Conservation (phyloP, 2,888 invertebrate species). For the Drosophila koepferae region DNA sequence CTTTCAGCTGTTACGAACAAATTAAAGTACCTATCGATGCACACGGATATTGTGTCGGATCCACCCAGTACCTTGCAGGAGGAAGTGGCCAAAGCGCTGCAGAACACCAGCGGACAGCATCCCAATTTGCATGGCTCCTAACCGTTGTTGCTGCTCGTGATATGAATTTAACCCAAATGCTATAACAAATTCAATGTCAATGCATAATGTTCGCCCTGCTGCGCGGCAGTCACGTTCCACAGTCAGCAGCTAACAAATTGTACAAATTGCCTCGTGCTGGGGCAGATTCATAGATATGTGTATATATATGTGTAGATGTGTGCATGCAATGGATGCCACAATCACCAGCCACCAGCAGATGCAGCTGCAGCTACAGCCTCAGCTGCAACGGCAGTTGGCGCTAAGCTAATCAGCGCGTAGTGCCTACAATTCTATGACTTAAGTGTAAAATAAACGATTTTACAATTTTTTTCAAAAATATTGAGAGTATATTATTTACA, state of each 20-base stretch:
- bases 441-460: constrained; percentile 78
- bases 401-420: constrained; percentile 62
- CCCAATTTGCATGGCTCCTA: constrained; percentile 83
- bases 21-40: constrained; percentile 94
- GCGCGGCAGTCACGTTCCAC: constrained; percentile 9
- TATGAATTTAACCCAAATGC: constrained; percentile 67
- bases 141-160: constrained; percentile 64
- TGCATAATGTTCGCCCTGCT: constrained; percentile 43
- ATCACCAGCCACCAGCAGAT: constrained; percentile 4
- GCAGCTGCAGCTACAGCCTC: not conserved
- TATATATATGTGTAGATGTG: not conserved
- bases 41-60: constrained; percentile 95
- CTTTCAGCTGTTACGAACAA: constrained; percentile 95
- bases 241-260: constrained; percentile 51
- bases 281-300: constrained; percentile 21
- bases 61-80: constrained; percentile 93
- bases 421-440: constrained; percentile 66
- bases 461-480: constrained; percentile 67
- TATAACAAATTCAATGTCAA: constrained; percentile 35
- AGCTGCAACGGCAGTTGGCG: constrained; percentile 39
- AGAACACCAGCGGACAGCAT: constrained; percentile 83
- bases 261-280: constrained; percentile 59
- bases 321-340: not conserved
- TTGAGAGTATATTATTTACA: not conserved
- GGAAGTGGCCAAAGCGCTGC: constrained; percentile 93